Percentiles rank a stretch among this genome's conserved stretches.
These are phyloP conservation scores for Andricus quercusramuli DNA, from an alignment of 2,888 invertebrate species.

Conservation along the genomic window DNA sequence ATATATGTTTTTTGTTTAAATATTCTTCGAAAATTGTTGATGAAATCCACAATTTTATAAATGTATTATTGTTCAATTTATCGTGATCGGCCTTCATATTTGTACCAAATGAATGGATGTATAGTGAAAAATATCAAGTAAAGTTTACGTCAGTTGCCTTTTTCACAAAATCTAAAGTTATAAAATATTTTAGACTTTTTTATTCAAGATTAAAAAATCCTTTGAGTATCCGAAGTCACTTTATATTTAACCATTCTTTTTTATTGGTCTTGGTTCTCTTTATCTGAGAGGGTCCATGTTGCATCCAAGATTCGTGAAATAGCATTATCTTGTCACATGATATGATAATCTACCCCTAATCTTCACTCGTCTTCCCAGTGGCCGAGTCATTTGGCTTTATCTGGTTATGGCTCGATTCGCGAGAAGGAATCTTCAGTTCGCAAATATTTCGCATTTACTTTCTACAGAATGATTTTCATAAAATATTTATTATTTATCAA, in stretches of 20 bases:
- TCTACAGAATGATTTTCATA: not conserved
- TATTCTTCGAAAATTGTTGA: too few species aligned
- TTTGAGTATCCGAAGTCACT: not conserved
- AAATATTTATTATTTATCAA: not conserved
- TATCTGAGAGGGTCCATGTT: not conserved
- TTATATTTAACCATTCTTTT: not conserved
- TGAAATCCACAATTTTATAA: too few species aligned
- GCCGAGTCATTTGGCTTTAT: slow-evolving; percentile 1
- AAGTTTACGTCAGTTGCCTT: too few species aligned
- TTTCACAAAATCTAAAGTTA: too few species aligned
- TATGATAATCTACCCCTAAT: not conserved
- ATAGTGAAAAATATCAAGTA: too few species aligned
- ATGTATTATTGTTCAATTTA: too few species aligned
- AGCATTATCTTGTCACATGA: not conserved
- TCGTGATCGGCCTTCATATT: too few species aligned
- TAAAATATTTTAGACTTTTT: not conserved
- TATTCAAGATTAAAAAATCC: not conserved
- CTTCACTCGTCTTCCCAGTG: not conserved
- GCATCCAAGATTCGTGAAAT: slow-evolving; percentile 8
- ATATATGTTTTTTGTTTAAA: too few species aligned
- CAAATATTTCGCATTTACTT: not conserved
- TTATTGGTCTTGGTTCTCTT: not conserved
- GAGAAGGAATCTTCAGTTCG: too few species aligned
- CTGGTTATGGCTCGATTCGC: not conserved
- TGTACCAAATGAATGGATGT: too few species aligned